These are phyloP conservation scores for Erebia epiphron DNA, from an alignment of 2,888 invertebrate genomes.

Conservation along the genomic window DNA sequence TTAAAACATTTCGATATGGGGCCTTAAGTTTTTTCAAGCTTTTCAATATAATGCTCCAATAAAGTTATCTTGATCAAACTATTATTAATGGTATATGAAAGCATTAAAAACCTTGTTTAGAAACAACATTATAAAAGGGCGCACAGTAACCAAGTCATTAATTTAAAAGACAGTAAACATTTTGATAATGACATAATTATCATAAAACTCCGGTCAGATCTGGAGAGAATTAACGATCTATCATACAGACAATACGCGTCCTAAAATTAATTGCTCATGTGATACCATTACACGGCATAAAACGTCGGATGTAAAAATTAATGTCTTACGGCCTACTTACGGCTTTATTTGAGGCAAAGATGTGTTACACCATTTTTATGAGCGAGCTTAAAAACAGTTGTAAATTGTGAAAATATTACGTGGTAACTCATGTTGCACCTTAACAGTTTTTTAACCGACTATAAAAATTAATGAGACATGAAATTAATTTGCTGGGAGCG, in stretches of 20 bases:
- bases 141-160: slow-evolving; percentile 19
- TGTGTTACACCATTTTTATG: slow-evolving; percentile 26
- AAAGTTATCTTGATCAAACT: slow-evolving; percentile 14
- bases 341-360: slow-evolving; percentile 27
- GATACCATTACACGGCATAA: slow-evolving; percentile 46
- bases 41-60: slow-evolving; percentile 1
- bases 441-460: slow-evolving; percentile 4
- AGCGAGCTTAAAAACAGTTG: slow-evolving; percentile 21
- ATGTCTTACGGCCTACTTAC: slow-evolving; percentile 30
- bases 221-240: slow-evolving; percentile 46
- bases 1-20: too few species aligned
- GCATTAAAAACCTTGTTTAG: neutral
- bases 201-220: slow-evolving; percentile 23
- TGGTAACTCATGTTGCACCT: slow-evolving; percentile 20
- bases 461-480: too few species aligned
- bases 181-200: slow-evolving; percentile 32
- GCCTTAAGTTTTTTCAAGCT: neutral
- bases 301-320: slow-evolving; percentile 43
- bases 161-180: slow-evolving; percentile 23
- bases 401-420: slow-evolving; percentile 33
- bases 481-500: too few species aligned
- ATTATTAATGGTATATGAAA: neutral
- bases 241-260: slow-evolving; percentile 45
- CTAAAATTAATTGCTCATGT: slow-evolving; percentile 46
- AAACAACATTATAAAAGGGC: slow-evolving; percentile 18